Percentiles rank a stretch among this genome's conserved stretches.
Conservation (phyloP, 1,140 invertebrate species). For the Samia ricini region DNA sequence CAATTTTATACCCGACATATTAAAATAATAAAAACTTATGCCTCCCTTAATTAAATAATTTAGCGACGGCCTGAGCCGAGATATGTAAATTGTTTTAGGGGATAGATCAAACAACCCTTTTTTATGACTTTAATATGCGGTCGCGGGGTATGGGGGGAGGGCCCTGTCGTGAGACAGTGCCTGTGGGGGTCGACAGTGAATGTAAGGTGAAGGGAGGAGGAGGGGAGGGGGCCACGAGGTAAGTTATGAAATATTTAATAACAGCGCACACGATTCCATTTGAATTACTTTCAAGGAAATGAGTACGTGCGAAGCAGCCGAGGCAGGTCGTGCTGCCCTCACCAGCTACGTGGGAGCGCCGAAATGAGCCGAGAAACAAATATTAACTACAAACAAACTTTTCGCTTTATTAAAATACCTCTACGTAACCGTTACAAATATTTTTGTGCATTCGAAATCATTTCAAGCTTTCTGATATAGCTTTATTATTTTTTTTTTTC, state of each 20-base stretch:
- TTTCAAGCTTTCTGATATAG: neutral
- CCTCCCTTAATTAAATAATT: slow-evolving; percentile 80
- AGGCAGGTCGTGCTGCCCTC: slow-evolving; percentile 40
- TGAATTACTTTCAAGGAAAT: slow-evolving; percentile 78
- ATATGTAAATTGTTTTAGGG: slow-evolving; percentile 79
- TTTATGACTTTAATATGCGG: slow-evolving; percentile 79
- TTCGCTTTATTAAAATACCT: slow-evolving; percentile 45
- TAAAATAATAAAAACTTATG: slow-evolving; percentile 79
- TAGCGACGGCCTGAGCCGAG: slow-evolving; percentile 70
- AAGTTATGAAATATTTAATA: slow-evolving; percentile 78
- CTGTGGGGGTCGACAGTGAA: slow-evolving; percentile 44
- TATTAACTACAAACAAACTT: slow-evolving; percentile 40
- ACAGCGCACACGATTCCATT: slow-evolving; percentile 77
- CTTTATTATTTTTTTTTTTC: neutral
- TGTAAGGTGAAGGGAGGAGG: slow-evolving; percentile 10
- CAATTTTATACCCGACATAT: slow-evolving; percentile 74
- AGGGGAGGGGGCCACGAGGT: slow-evolving; percentile 40
- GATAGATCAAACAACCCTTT: slow-evolving; percentile 79
- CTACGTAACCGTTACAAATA: slow-evolving; percentile 21
- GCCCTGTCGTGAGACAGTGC: slow-evolving; percentile 53
- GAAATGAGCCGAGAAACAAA: slow-evolving; percentile 41
- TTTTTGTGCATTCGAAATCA: slow-evolving; percentile 19
- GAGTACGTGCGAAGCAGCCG: slow-evolving; percentile 60
- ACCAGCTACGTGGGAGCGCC: slow-evolving; percentile 16
- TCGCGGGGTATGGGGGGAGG: slow-evolving; percentile 46